phyloP scores from a whole-genome alignment of 2,888 invertebrate genomes.

The Philereme vetulata region DNA sequence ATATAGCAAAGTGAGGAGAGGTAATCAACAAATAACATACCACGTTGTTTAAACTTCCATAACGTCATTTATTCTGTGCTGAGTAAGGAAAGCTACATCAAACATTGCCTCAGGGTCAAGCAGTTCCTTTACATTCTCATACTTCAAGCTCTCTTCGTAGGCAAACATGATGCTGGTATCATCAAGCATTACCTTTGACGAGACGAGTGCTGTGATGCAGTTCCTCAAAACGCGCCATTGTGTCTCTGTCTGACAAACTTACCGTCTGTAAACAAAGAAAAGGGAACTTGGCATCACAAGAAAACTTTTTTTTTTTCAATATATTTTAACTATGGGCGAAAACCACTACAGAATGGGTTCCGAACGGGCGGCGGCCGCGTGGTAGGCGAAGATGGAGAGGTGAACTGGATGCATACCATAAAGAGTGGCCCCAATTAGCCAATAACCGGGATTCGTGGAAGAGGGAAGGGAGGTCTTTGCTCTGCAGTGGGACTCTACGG shows the following conservation, averaged over 20 bases:
- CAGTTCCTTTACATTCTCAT: conserved; percentile 88
- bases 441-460: no score
- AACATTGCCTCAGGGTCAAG: conserved; percentile 93
- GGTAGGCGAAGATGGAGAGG: no score
- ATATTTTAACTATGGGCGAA: no score
- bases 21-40: conserved; percentile 34
- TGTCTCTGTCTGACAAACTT: conserved; percentile 88
- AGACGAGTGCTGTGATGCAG: conserved; percentile 93
- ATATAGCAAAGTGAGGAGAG: neutral
- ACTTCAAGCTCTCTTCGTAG: conserved; percentile 94
- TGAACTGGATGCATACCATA: no score
- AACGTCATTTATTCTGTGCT: conserved; percentile 86
- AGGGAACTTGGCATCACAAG: neutral
- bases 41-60: conserved; percentile 57
- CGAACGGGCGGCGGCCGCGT: no score
- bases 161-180: conserved; percentile 96
- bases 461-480: no score
- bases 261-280: conserved; percentile 82
- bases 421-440: no score
- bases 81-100: conserved; percentile 91
- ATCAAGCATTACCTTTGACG: conserved; percentile 94
- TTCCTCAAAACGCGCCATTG: conserved; percentile 95
- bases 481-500: no score
- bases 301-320: no score
- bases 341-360: no score